Evolutionary conservation across 2,797 vertebrate genomes (phyloP).

Genomic region (Mionectes olivaceus): DNA sequence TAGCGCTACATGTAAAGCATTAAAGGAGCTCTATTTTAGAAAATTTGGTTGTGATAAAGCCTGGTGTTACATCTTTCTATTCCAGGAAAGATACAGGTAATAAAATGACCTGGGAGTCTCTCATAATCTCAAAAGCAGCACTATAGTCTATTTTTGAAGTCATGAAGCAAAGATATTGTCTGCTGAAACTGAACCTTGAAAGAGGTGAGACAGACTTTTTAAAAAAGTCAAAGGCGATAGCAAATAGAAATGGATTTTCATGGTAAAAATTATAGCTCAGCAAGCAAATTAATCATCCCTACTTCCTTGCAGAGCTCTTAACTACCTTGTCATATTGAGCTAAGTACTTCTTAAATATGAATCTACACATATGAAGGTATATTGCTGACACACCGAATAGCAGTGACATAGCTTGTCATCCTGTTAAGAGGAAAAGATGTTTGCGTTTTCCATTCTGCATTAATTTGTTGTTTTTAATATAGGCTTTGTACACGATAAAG

Average conservation of each 20-base stretch:
- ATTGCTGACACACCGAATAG: not conserved
- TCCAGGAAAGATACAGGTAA: not conserved
- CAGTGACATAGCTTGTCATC: not conserved
- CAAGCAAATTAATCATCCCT: not conserved
- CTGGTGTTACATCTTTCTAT: not conserved
- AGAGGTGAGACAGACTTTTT: not conserved
- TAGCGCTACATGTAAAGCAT: not conserved
- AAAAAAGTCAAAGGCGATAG: not conserved
- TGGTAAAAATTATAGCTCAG: not conserved
- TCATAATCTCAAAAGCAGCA: not conserved
- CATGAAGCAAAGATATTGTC: not conserved
- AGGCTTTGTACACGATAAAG: conserved; percentile 55
- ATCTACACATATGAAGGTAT: not conserved
- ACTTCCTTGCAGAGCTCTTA: not conserved
- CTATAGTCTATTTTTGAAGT: not conserved
- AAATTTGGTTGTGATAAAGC: not conserved
- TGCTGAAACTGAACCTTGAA: not conserved
- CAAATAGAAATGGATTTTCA: not conserved
- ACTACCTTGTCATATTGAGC: not conserved
- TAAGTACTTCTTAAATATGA: not conserved
- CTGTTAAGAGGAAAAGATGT: not conserved
- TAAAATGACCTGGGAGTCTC: not conserved
- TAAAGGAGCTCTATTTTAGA: not conserved
- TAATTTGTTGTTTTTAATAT: not conserved
- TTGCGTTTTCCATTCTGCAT: not conserved